Evolutionary conservation across 2,888 invertebrate genomes (phyloP).

Genomic region (Apodemia zela): DNA sequence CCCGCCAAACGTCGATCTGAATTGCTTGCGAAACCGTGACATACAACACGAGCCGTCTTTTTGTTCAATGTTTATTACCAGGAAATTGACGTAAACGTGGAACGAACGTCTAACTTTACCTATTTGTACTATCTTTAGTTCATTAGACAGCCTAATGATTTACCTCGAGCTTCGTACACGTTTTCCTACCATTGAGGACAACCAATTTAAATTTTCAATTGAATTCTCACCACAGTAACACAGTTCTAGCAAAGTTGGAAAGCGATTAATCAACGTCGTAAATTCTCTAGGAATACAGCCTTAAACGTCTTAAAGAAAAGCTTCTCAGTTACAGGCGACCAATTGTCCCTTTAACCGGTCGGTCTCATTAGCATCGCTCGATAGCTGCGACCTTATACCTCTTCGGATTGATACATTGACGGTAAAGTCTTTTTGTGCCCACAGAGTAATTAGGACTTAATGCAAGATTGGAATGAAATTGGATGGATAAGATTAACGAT

Average conservation of each 20-base stretch:
- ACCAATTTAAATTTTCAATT: slow-evolving; percentile 41
- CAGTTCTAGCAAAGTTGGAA: slow-evolving; percentile 45
- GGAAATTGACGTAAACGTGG: slow-evolving; percentile 48
- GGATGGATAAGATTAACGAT: slow-evolving; percentile 21
- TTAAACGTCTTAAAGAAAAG: slow-evolving; percentile 62
- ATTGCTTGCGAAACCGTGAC: slow-evolving; percentile 49
- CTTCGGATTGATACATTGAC: slow-evolving; percentile 67
- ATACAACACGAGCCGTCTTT: slow-evolving; percentile 46
- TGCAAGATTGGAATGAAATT: slow-evolving; percentile 14
- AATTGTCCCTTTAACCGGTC: slow-evolving; percentile 67
- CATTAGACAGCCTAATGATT: slow-evolving; percentile 47
- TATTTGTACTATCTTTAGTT: slow-evolving; percentile 47
- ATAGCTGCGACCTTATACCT: slow-evolving; percentile 57
- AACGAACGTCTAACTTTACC: slow-evolving; percentile 44
- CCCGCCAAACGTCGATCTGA: slow-evolving; percentile 52
- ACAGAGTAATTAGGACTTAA: slow-evolving; percentile 51
- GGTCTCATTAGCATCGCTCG: slow-evolving; percentile 66
- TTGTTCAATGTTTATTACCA: slow-evolving; percentile 54
- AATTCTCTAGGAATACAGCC: slow-evolving; percentile 56
- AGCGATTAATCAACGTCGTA: slow-evolving; percentile 58
- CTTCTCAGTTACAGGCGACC: slow-evolving; percentile 54
- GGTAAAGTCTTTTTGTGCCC: slow-evolving; percentile 57
- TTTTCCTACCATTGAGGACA: slow-evolving; percentile 30
- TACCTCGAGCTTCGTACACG: slow-evolving; percentile 31
- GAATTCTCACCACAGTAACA: slow-evolving; percentile 39